phyloP scores from a whole-genome alignment of 2,113 vertebrate genomes.

The Odocoileus virginianus region DNA sequence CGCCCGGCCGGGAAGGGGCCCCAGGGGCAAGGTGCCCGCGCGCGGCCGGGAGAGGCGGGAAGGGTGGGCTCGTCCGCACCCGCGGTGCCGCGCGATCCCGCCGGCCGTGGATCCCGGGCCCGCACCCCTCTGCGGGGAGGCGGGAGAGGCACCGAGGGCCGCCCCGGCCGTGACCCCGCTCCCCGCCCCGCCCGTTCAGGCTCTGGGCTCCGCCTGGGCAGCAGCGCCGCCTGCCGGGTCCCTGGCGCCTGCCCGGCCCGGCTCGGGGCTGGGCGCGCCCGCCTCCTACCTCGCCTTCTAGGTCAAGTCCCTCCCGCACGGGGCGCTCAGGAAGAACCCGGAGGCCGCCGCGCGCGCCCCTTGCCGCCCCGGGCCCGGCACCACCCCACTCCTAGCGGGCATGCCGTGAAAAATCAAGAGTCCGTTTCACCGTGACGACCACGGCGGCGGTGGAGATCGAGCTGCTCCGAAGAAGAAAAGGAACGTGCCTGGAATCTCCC shows the following conservation, averaged over 20 bases:
- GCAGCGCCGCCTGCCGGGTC: conserved; percentile 50
- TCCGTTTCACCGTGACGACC: neutral
- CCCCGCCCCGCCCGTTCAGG: accelerated
- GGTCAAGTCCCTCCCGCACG: neutral
- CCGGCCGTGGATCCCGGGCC: neutral
- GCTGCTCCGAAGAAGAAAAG: neutral
- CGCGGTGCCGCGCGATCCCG: too few relatives aligned
- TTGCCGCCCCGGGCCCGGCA: too few relatives aligned
- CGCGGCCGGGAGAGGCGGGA: too few relatives aligned
- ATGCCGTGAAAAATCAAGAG: neutral
- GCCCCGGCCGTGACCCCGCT: neutral
- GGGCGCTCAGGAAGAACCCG: accelerated
- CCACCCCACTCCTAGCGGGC: neutral
- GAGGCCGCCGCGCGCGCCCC: neutral
- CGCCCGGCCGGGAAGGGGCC: neutral
- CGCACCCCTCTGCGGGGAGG: neutral
- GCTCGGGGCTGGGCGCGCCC: accelerated
- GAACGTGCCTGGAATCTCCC: neutral
- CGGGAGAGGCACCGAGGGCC: too few relatives aligned
- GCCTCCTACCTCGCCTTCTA: accelerated
- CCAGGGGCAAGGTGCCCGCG: neutral
- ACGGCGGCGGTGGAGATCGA: too few relatives aligned
- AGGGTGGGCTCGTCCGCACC: neutral
- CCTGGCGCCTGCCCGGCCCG: too few relatives aligned
- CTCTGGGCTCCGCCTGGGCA: neutral